phyloP scores from a whole-genome alignment of 2,888 invertebrate genomes.

The Drosophila silvestris region DNA sequence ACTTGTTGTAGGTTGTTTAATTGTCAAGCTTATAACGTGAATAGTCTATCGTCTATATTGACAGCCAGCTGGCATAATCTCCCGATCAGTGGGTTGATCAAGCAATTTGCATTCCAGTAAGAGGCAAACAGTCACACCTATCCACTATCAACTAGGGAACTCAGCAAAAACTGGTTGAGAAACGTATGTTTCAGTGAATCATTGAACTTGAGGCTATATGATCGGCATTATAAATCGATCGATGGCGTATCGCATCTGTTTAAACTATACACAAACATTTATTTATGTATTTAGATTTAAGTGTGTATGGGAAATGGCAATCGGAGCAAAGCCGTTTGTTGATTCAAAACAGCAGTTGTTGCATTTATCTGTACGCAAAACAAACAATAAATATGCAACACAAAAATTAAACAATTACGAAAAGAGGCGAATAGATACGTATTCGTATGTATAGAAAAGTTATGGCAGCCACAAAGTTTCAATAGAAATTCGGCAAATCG shows the following conservation, averaged over 20 bases:
- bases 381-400: constrained; percentile 40
- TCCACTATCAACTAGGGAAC: background rate
- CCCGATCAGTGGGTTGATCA: constrained; percentile 1
- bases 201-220: constrained; percentile 15
- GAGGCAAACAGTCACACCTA: constrained; percentile 21
- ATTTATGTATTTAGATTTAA: background rate
- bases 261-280: background rate
- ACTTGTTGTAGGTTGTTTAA: background rate
- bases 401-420: constrained; percentile 25
- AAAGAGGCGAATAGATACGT: background rate
- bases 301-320: constrained; percentile 10
- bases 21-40: background rate
- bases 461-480: background rate
- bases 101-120: constrained; percentile 25
- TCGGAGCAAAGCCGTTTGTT: constrained; percentile 16
- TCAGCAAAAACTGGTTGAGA: constrained; percentile 3
- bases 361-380: constrained; percentile 32
- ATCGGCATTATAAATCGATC: constrained; percentile 49
- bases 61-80: constrained; percentile 20
- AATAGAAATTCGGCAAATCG: constrained; percentile 35
- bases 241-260: constrained; percentile 31
- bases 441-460: background rate
- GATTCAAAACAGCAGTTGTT: constrained; percentile 40
- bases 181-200: background rate
- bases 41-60: constrained; percentile 1